Base-by-base conservation (phyloP, 2,113 vertebrate species). In the Archilochus colubris region DNA sequence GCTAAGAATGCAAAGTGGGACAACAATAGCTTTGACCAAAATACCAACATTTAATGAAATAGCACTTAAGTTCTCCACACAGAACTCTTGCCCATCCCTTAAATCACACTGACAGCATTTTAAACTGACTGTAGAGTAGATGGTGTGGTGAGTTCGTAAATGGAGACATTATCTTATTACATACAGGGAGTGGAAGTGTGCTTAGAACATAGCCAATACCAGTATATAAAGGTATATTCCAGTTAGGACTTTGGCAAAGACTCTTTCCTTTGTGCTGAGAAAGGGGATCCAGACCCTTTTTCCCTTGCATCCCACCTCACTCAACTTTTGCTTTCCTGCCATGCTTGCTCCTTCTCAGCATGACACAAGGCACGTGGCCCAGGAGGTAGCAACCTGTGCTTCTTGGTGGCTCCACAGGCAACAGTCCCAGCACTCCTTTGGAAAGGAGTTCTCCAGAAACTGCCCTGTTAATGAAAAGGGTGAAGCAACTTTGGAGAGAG, bases 1-100 rank as follows among this genome's bases (percentile, higher is more conserved):
- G 82, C 40, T 94, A 82, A 95, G 82, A 91, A 93, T n/a, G 70
- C 50, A 24, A 61, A 94, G 70, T 9, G 14, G 69, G 27, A 84
- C 2, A 78, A 57, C 77, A 84, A 64, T 43, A 62, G 69, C 53
- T 87, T 44, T 75, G n/a, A 88, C 70, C 64, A 77, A 86, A 93
- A 81, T 55, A 84, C 38, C 50, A 62, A 28, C 9, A 22, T 79
- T 50, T 82, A 86, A 89, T 89, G 57, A 89, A 93, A 78, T 4
- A 81, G 30, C 55, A 40, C 33, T 67, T 18, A 31, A 64, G 31
- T 74, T 77, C 43, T 74, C 73, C 91, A 28, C 51, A 92, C 19
- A 73, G 64, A 77, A 78, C 43, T 89, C 70, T 50, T 27, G 31
- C 8, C 38, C 48, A 53, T 82, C 43, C 43, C 19, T 50, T 40